Evolutionary conservation across 2,797 vertebrate species (phyloP).

Genomic region (Brachyrhaphis roseni): DNA sequence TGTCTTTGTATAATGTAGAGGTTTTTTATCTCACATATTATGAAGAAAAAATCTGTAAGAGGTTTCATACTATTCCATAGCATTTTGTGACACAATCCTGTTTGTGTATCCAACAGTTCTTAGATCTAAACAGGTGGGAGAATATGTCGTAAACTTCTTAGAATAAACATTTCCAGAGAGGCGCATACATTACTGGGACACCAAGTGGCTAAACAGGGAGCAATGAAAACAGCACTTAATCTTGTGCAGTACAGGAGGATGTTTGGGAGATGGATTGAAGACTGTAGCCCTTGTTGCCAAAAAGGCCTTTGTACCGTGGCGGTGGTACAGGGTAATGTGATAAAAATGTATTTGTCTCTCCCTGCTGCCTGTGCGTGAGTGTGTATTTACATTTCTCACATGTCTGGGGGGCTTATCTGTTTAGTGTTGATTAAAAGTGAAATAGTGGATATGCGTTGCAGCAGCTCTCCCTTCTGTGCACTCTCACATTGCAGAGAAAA

Average conservation of each 20-base stretch:
- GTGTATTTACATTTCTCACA: conserved; percentile 22
- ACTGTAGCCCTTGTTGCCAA: conserved; percentile 41
- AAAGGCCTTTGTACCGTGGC: conserved; percentile 34
- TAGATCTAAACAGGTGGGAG: conserved; percentile 24
- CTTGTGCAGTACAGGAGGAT: conserved; percentile 26
- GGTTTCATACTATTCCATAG: background rate
- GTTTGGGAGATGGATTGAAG: conserved; percentile 34
- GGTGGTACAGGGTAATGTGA: conserved; percentile 16
- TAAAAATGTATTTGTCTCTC: conserved; percentile 37
- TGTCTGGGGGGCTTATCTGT: conserved; percentile 21
- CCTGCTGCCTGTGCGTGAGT: conserved; percentile 4
- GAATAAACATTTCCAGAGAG: conserved; percentile 69
- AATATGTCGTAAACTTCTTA: conserved; percentile 48
- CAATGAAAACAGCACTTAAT: conserved; percentile 56
- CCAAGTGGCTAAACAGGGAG: conserved; percentile 67
- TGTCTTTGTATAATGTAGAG: background rate
- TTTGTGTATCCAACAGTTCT: conserved; percentile 11
- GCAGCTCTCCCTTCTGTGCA: conserved; percentile 3
- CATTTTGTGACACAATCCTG: conserved; percentile 15
- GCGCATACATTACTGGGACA: conserved; percentile 56
- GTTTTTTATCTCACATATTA: background rate
- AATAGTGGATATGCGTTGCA: conserved; percentile 11
- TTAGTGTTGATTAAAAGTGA: conserved; percentile 25
- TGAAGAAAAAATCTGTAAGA: background rate
- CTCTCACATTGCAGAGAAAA: conserved; percentile 7